Evolutionary conservation across 64 coral and sea anemone genomes (phyloP), one percentile per base, ranked within the genome.

Genomic region (Actinia tenebrosa): DNA sequence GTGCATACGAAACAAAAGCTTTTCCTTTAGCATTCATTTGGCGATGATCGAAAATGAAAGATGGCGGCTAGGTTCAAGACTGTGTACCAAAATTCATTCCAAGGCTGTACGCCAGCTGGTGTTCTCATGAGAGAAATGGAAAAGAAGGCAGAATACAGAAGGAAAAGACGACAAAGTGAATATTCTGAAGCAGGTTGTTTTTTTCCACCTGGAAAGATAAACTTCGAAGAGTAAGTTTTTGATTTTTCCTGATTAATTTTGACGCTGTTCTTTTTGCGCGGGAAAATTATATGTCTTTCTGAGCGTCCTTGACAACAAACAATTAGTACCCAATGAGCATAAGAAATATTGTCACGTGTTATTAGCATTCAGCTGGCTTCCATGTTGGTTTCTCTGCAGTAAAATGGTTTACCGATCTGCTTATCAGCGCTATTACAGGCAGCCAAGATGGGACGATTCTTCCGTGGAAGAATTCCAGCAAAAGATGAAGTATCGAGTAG

Each of bases 361-460:
- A 27, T 43, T 42, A 85, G 42, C 83, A 85, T n/a, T 61, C 83
- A 85, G 60, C 53, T 85, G 83, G 83, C 83, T 85, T 85, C 83
- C 83, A 61, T 50, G 68, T 90, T 43, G 83, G 42, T 85, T 85
- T 7, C 83, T 61, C 6, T 61, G 56, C 52, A 66, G 44, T 45
- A 92, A 93, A 68, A 99, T 99, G 97, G 97, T 95, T 84, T 92
- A 86, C 53, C 68, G 84, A 18, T 91, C 87, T 8, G 93, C 88
- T 2, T 99, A 99, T 30, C 75, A 87, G 66, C 84, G 93, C 52
- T 80, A 80, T 77, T 99, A 87, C 46, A 92, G 71, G 78, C 78
- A 89, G 46, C 97, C 97, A 66, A 60, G 63, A 27, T 99, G 97
- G 97, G 97, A 99, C 53, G 89, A 99, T 16, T 99, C 90, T 86